These are phyloP conservation scores for Hypercompe scribonia DNA, from an alignment of 2,888 invertebrate species.

Conservation along the genomic window DNA sequence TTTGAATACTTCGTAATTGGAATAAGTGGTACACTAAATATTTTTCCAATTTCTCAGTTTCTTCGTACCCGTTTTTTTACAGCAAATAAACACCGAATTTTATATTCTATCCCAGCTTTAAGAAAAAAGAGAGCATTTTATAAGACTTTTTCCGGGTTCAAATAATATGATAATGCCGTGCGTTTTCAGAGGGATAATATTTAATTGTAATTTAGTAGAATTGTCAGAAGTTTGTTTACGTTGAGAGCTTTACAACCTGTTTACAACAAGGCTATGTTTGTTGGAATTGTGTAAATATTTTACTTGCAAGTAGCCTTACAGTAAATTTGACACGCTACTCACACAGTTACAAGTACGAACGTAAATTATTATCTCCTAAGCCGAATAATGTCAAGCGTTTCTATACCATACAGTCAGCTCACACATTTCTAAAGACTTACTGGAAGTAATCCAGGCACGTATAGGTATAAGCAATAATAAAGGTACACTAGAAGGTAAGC, in stretches of 20 bases:
- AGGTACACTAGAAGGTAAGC: background rate
- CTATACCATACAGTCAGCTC: background rate
- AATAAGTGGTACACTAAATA: background rate
- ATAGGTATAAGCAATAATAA: background rate
- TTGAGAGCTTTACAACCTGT: slow-evolving; percentile 19
- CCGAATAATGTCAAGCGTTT: background rate
- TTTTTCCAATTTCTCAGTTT: background rate
- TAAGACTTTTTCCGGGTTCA: slow-evolving; percentile 7
- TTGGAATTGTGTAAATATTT: slow-evolving; percentile 49
- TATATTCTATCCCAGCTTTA: slow-evolving; percentile 2
- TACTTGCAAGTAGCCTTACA: slow-evolving; percentile 33
- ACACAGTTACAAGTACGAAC: slow-evolving; percentile 14
- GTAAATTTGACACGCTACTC: slow-evolving; percentile 24
- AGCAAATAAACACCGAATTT: slow-evolving; percentile 13
- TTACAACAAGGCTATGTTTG: slow-evolving; percentile 30
- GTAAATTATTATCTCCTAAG: slow-evolving; percentile 1
- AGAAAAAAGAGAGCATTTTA: slow-evolving; percentile 9
- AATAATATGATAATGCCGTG: slow-evolving; percentile 24
- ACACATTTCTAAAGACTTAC: background rate
- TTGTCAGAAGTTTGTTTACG: slow-evolving; percentile 16
- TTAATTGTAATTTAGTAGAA: slow-evolving; percentile 46
- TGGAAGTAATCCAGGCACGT: background rate
- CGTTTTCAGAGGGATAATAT: slow-evolving; percentile 29
- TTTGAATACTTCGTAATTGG: background rate
- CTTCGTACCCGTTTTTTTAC: background rate